Conservation (phyloP, 2,888 invertebrate genomes). For the Eupithecia tripunctaria region DNA sequence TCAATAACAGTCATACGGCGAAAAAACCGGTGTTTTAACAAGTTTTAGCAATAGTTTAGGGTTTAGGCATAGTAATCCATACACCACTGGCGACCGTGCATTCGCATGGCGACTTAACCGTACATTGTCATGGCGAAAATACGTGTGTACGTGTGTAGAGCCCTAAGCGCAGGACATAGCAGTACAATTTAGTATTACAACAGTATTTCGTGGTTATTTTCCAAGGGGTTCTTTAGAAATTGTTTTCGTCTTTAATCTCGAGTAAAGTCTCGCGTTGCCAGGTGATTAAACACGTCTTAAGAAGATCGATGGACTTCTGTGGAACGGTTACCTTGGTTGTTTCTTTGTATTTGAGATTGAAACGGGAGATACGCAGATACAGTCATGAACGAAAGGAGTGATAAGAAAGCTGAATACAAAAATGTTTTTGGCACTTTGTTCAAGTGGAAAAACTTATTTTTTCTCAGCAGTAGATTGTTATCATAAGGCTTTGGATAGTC, state of each 20-base stretch:
- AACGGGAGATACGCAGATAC: conserved; percentile 21
- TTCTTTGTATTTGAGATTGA: conserved; percentile 40
- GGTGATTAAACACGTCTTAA: conserved; percentile 66
- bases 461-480: conserved; percentile 11
- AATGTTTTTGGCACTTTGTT: conserved; percentile 15
- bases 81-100: too few relatives aligned
- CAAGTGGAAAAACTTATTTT: conserved; percentile 14
- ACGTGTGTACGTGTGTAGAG: too few relatives aligned
- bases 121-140: too few relatives aligned
- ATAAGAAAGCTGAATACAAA: conserved; percentile 23
- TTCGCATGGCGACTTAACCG: too few relatives aligned
- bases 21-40: too few relatives aligned
- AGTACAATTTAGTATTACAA: too few relatives aligned
- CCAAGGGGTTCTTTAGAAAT: conserved; percentile 31
- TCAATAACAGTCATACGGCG: too few relatives aligned
- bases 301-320: conserved; percentile 56
- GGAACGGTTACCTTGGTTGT: conserved; percentile 49
- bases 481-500: background rate
- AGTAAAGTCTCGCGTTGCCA: conserved; percentile 55
- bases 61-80: too few relatives aligned
- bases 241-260: conserved; percentile 65
- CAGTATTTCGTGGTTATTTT: background rate
- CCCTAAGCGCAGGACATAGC: background rate
- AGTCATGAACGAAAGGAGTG: conserved; percentile 22
- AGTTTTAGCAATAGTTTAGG: too few relatives aligned